Base-by-base conservation (phyloP, 1,140 invertebrate species). In the Eriocheir sinensis region DNA sequence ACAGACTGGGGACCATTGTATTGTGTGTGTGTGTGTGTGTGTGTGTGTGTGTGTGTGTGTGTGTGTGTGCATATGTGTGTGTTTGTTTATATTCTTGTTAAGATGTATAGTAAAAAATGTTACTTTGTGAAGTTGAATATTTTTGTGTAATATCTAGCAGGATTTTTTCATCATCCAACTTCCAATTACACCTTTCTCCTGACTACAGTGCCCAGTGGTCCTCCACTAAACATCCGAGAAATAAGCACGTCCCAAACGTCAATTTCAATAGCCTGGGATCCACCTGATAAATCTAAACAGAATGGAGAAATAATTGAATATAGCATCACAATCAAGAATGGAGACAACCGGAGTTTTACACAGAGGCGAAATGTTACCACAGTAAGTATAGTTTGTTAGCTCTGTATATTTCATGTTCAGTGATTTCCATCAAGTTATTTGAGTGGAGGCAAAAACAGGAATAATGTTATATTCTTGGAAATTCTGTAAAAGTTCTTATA, bases 271-370 rank as follows among this genome's bases (percentile, higher is more conserved):
- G 32, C 86, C 17, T 93, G 93, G 93, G 21, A 89, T 6, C 93
- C 83, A 41, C 93, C 93, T 8, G 48, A 15, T 36, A 6, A 30
- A 30, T 9, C 38, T 9, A 34, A 93, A 44, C 85, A 72, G 21
- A 93, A 93, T 93, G 93, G 93, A 6, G n/a, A 80, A n/a, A 93
- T 93, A 3, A 9, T 15, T 8, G 15, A 34, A 12, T 93, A 93
- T 41, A 32, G 27, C 1, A 34, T 93, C 21, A 1, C 2, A n/a
- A n/a, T n/a, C n/a, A n/a, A n/a, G n/a, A n/a, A n/a, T n/a, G n/a
- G n/a, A n/a, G n/a, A n/a, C n/a, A n/a, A n/a, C n/a, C n/a, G n/a
- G n/a, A n/a, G n/a, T n/a, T n/a, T n/a, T n/a, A n/a, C n/a, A n/a
- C n/a, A n/a, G n/a, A n/a, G n/a, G n/a, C 86, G 81, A 72, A 36